A percentile compares a stretch with the other conserved stretches of the same genome.
Conservation (phyloP, 2,113 vertebrate genomes). For the Phaetusa simplex region DNA sequence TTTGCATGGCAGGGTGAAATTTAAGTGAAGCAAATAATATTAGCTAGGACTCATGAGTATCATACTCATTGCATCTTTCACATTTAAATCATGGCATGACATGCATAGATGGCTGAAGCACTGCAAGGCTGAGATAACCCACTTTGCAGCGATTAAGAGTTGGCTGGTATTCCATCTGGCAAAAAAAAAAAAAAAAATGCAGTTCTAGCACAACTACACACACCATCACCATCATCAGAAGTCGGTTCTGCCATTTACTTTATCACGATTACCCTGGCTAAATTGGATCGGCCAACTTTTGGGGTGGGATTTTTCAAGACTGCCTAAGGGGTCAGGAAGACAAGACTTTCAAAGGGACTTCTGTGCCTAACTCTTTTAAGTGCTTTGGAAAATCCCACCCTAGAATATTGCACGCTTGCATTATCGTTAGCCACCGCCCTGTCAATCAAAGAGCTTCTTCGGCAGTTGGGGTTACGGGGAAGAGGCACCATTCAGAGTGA, state of each 20-base stretch:
- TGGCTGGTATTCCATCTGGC: conserved; percentile 60
- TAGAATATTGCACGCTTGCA: conserved; percentile 55
- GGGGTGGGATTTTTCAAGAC: conserved; percentile 60
- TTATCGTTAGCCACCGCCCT: conserved; percentile 15
- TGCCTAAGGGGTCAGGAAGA: conserved; percentile 62
- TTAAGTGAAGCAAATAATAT: conserved; percentile 77
- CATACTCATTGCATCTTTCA: conserved; percentile 70
- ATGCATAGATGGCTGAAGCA: conserved; percentile 67
- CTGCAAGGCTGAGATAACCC: conserved; percentile 72
- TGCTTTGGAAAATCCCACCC: conserved; percentile 67
- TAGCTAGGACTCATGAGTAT: conserved; percentile 68
- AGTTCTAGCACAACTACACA: conserved; percentile 25
- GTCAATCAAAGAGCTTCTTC: conserved; percentile 43
- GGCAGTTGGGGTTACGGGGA: neutral
- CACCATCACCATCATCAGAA: conserved; percentile 34
- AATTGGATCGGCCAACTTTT: conserved; percentile 62
- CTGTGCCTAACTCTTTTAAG: conserved; percentile 67
- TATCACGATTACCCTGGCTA: neutral
- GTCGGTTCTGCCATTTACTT: conserved; percentile 9
- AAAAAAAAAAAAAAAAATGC: conserved; percentile 7
- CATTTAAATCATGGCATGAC: conserved; percentile 75
- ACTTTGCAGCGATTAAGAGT: conserved; percentile 63
- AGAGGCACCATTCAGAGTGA: neutral
- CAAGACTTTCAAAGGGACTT: conserved; percentile 67
- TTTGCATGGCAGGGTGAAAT: conserved; percentile 74